Evolutionary conservation across 1,140 invertebrate species (phyloP), one percentile per base, ranked within the genome.

Genomic region (Philotrypesis tridentata): DNA sequence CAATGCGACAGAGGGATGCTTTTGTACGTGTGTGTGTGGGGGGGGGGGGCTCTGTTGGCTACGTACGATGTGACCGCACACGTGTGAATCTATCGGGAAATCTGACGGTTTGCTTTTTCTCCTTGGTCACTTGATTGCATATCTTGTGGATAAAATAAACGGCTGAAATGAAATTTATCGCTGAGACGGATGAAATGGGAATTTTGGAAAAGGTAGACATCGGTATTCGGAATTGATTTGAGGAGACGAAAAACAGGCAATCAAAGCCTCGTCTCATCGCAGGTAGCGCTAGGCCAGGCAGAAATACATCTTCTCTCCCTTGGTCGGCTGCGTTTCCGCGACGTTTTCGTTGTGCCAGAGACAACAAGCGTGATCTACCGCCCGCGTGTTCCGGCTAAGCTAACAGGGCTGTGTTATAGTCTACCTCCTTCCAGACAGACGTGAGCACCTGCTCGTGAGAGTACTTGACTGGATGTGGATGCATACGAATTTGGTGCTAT

Each of bases 311-410:
- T 74, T 68, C 79, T 68, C 79, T 43, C 68, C 12, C 33, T 17
- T 23, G 25, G 31, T n/a, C 33, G 70, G 48, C 21, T 29, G 61
- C 23, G 21, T 73, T 72, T 72, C 70, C 33, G 43, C 48, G 78
- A 80, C 70, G 63, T 80, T 72, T 80, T 80, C 33, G 60, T 33
- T 55, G 33, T 40, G 23, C 61, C 2, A 29, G 37, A 7, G 48
- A 72, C 67, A 79, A 60, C 33, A 40, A 25, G 31, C 55, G 71
- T 80, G 79, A 80, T 80, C 60, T 80, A 80, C 71, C 17, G 79
- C 60, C 68, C 29, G 31, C 33, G 33, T 74, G 60, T 74, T 48
- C 70, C 11, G 12, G 7, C 61, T 74, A 55, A 65, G 55, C 55
- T 60, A 73, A 80, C 79, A 80, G 60, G 29, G n/a, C 29, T 70